Conservation (phyloP, 2,113 vertebrate genomes). For the Triplophysa dalaica region DNA sequence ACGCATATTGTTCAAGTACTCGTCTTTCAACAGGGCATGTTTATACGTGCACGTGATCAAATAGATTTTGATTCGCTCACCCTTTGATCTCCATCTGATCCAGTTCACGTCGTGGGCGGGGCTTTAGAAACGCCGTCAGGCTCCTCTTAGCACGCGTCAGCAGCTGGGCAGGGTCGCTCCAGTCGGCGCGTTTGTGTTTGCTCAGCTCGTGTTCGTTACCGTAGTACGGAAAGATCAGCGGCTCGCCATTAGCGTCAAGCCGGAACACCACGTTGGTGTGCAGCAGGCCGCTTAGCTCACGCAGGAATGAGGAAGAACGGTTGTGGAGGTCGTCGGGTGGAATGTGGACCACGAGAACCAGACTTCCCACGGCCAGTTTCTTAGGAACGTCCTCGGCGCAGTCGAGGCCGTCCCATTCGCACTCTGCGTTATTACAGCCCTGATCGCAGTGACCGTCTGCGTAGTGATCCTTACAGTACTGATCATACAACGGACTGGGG, state of each 20-base stretch:
- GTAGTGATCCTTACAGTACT: conserved; percentile 98
- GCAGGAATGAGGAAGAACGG: conserved; percentile 87
- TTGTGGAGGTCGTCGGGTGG: conserved; percentile 84
- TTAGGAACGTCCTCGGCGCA: conserved; percentile 88
- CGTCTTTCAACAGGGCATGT: not conserved
- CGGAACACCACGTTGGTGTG: conserved; percentile 93
- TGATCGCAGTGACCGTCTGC: conserved; percentile 93
- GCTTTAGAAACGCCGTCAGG: conserved; percentile 56
- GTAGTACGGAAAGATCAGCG: conserved; percentile 92
- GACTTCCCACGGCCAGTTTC: conserved; percentile 84
- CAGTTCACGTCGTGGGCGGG: conserved; percentile 80
- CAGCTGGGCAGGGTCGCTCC: conserved; percentile 70
- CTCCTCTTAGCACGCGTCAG: conserved; percentile 72
- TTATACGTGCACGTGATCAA: too few species aligned
- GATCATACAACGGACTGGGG: conserved; percentile 90
- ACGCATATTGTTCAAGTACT: not conserved
- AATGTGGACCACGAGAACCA: conserved; percentile 91
- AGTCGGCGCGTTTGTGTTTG: conserved; percentile 85
- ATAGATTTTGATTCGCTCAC: conserved; percentile 64
- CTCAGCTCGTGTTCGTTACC: conserved; percentile 89
- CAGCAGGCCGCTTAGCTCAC: conserved; percentile 90
- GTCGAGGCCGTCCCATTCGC: conserved; percentile 95
- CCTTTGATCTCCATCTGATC: conserved; percentile 89
- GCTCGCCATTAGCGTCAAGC: conserved; percentile 77
- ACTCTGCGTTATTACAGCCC: conserved; percentile 95